Percentiles rank a stretch among this genome's conserved stretches.
These are phyloP conservation scores for Cardinalis cardinalis DNA, from an alignment of 2,113 vertebrate species.

Conservation along the genomic window DNA sequence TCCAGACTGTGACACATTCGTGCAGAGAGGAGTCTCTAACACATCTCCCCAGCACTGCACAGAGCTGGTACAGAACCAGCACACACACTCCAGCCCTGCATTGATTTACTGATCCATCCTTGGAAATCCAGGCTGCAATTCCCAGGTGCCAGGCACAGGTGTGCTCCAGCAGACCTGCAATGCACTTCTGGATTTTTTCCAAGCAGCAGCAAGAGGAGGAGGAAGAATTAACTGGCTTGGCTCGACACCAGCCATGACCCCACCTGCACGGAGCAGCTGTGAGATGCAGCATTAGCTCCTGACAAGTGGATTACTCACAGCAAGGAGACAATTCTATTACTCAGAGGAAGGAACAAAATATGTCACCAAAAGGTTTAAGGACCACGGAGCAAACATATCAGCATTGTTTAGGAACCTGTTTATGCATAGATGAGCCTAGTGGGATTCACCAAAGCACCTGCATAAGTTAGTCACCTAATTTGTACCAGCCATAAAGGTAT, in stretches of 20 bases:
- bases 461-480: constrained; percentile 46
- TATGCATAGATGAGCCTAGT: constrained; percentile 18
- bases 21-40: neutral
- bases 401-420: constrained; percentile 47
- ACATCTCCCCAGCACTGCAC: neutral
- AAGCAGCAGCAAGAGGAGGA: neutral
- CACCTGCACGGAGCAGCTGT: constrained; percentile 16
- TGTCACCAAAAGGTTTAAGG: constrained; percentile 24
- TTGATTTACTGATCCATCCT: neutral
- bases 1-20: neutral
- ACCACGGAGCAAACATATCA: neutral
- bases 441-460: constrained; percentile 42
- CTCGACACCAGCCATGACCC: constrained; percentile 18
- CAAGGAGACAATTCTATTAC: constrained; percentile 37
- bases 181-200: neutral
- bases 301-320: constrained; percentile 41
- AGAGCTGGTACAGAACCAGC: neutral
- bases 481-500: constrained; percentile 18
- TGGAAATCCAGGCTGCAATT: neutral
- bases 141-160: neutral
- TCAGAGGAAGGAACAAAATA: constrained; percentile 48
- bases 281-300: neutral
- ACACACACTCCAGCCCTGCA: accelerated
- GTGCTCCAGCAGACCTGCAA: neutral
- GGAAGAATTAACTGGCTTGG: neutral